These are phyloP conservation scores for Stichodactyla mertensii DNA, from an alignment of 64 coral and sea anemone genomes.

Conservation along the genomic window DNA sequence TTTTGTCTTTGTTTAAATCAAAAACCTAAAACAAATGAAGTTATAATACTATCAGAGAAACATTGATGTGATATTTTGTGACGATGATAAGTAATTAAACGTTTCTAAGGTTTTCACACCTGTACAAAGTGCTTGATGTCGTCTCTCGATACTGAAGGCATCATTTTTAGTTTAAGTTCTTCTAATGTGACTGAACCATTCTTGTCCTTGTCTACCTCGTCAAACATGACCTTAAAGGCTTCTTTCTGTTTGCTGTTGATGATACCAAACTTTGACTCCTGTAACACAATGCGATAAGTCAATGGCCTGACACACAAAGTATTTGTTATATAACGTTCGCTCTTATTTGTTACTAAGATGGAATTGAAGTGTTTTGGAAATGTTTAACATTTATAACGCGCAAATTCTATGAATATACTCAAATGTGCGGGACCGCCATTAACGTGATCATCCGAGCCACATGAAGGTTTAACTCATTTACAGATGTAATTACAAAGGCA, in stretches of 20 bases:
- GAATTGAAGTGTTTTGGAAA: too few species aligned
- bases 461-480: too few species aligned
- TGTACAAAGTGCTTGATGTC: conserved; percentile 86
- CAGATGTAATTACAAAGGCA: too few species aligned
- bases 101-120: conserved; percentile 27
- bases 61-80: neutral
- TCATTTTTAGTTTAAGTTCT: conserved; percentile 81
- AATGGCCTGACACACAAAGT: neutral
- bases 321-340: too few species aligned
- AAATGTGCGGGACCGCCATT: too few species aligned
- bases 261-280: conserved; percentile 85
- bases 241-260: conserved; percentile 70
- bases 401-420: too few species aligned
- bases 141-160: conserved; percentile 59
- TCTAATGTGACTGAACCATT: conserved; percentile 88
- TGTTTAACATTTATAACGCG: too few species aligned
- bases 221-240: conserved; percentile 75
- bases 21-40: conserved; percentile 65
- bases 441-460: too few species aligned
- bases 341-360: too few species aligned
- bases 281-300: neutral
- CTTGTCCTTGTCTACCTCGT: conserved; percentile 96
- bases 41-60: neutral
- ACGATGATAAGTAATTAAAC: neutral
- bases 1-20: conserved; percentile 94